Conservation (phyloP, 2,888 invertebrate genomes). For the Chrysotoxum bicinctum region DNA sequence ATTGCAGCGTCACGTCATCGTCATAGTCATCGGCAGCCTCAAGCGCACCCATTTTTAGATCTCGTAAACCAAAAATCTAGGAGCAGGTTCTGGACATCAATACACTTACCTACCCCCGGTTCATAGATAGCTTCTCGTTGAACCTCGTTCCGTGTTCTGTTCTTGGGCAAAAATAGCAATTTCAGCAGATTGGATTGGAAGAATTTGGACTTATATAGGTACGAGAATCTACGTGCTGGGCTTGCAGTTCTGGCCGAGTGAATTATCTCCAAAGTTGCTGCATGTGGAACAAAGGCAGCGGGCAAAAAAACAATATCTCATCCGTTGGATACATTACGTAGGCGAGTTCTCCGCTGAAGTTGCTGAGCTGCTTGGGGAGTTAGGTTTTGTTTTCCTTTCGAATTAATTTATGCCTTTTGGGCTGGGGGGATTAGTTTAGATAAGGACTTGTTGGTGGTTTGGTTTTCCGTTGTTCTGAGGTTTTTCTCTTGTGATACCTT, state of each 20-base stretch:
- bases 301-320: conserved; percentile 35
- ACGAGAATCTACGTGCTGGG: conserved; percentile 46
- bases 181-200: conserved; percentile 54
- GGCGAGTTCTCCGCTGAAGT: conserved; percentile 39
- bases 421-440: conserved; percentile 61
- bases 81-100: conserved; percentile 5
- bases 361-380: conserved; percentile 5
- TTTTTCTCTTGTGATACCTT: conserved; percentile 7
- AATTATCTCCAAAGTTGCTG: conserved; percentile 43
- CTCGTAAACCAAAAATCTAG: conserved; percentile 39
- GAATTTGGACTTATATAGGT: conserved; percentile 40
- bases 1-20: conserved; percentile 36
- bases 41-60: conserved; percentile 35
- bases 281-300: conserved; percentile 37
- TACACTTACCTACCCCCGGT: neutral
- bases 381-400: conserved; percentile 49
- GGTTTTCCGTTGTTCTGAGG: conserved; percentile 12
- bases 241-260: conserved; percentile 50
- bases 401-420: conserved; percentile 67
- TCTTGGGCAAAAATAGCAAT: conserved; percentile 38
- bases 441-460: conserved; percentile 54
- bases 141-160: neutral
- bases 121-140: neutral
- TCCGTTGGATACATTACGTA: conserved; percentile 20
- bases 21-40: conserved; percentile 4